A percentile compares a stretch with the other conserved stretches of the same genome.
phyloP scores from a whole-genome alignment of 2,888 invertebrate genomes.

The Cistogaster globosa region DNA sequence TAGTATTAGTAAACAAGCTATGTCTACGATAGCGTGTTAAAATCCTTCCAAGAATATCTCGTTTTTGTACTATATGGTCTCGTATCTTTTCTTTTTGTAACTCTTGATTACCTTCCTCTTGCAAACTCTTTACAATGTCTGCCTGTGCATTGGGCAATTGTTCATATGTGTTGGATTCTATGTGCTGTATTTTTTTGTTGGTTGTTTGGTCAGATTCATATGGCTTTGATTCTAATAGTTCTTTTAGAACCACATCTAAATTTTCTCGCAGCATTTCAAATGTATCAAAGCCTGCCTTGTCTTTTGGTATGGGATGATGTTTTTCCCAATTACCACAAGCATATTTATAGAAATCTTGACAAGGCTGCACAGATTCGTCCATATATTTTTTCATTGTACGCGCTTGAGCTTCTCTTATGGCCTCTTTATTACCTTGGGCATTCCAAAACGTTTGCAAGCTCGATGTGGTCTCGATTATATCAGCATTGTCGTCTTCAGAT shows the following conservation, averaged over 20 bases:
- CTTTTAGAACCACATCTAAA: conserved; percentile 87
- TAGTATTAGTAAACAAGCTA: conserved; percentile 73
- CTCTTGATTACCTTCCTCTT: conserved; percentile 65
- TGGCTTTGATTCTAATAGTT: conserved; percentile 85
- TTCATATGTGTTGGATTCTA: conserved; percentile 73
- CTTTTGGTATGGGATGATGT: conserved; percentile 93
- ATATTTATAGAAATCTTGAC: conserved; percentile 92
- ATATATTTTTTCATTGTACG: conserved; percentile 90
- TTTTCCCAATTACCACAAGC: conserved; percentile 94
- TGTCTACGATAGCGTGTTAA: conserved; percentile 78
- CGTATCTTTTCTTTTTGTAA: conserved; percentile 73
- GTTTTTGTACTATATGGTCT: conserved; percentile 76
- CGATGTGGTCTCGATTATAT: conserved; percentile 53
- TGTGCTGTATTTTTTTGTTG: conserved; percentile 68
- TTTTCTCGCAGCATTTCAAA: conserved; percentile 95
- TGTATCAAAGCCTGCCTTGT: conserved; percentile 94
- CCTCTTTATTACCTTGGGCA: conserved; percentile 82
- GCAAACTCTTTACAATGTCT: conserved; percentile 71
- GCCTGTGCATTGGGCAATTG: conserved; percentile 72
- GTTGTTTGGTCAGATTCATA: conserved; percentile 15
- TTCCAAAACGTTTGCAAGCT: conserved; percentile 79
- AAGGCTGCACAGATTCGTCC: conserved; percentile 89
- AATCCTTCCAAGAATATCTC: conserved; percentile 76
- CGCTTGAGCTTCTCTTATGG: conserved; percentile 86
- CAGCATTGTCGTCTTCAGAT: conserved; percentile 13